Evolutionary conservation across 2,797 vertebrate species (phyloP), one percentile per base, ranked within the genome.

Genomic region (Clarias laeviceps): DNA sequence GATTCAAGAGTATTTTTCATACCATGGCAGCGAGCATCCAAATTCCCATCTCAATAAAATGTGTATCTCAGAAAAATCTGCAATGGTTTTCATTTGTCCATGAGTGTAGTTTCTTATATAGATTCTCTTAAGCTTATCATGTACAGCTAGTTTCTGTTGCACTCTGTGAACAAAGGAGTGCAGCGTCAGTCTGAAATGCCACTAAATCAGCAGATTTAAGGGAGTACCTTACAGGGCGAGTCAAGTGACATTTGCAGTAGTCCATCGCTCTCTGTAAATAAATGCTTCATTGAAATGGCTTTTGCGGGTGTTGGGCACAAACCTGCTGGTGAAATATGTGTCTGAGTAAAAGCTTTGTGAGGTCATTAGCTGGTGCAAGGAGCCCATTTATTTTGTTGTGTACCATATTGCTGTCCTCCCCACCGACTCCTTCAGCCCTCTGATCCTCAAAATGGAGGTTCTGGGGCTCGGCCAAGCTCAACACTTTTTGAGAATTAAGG

Each of bases 381-480:
- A 82, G 56, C 85, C 85, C 88, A 90, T 89, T 90, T 87, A 84
- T 91, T 88, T 64, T 86, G 32, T 83, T 62, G 78, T 62, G 61
- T 88, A 85, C 82, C 78, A 82, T 65, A 73, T 66, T 29, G 76
- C 57, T 18, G 34, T 84, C 69, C 69, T 85, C 50, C 76, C 83
- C 76, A 78, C 86, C 45, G 76, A 70, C 61, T 80, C 59, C 17
- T 82, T 84, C 62, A 77, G 79, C 82, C 62, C 66, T 84, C 68
- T 90, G 85, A 89, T 89, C 79, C 86, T 84, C 82, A 90, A 90
- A 89, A 91, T 89, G 84, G 84, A 89, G 88, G 69, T 86, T 88
- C 82, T 90, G 90, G 91, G 88, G 62, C 18, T 0, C 50, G 73
- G 87, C 90, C 89, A 90, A 86, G 80, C 68, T 62, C 29, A 80